Evolutionary conservation across 2,113 vertebrate species (phyloP).

Genomic region (Arvicanthis niloticus): DNA sequence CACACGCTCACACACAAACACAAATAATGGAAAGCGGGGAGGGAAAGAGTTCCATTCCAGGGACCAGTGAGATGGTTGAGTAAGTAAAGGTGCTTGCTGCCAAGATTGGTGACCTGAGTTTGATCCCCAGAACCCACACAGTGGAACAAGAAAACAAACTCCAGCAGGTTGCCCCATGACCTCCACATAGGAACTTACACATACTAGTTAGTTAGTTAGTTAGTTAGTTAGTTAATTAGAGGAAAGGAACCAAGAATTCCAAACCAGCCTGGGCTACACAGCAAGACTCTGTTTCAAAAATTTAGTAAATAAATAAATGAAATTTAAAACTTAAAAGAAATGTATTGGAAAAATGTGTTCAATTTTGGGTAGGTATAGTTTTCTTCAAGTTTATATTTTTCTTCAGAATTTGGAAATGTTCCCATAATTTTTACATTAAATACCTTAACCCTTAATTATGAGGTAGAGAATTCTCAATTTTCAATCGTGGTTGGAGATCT

Average conservation of each 20-base stretch:
- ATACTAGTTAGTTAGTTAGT: neutral
- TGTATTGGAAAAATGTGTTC: conserved; percentile 16
- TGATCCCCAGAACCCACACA: neutral
- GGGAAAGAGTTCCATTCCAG: neutral
- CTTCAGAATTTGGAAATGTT: conserved; percentile 32
- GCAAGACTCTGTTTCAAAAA: neutral
- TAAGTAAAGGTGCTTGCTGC: neutral
- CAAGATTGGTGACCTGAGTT: neutral
- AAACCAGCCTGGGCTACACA: neutral
- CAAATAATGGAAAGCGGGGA: neutral
- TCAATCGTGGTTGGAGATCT: neutral
- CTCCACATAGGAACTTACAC: neutral
- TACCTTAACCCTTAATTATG: neutral
- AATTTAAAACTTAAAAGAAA: neutral
- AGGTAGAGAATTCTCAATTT: conserved; percentile 9
- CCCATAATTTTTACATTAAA: conserved; percentile 34
- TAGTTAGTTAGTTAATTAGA: no score
- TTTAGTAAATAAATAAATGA: neutral
- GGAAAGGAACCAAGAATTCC: neutral
- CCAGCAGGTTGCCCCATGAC: neutral
- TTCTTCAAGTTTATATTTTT: conserved; percentile 27
- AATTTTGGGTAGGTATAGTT: neutral
- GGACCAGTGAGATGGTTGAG: neutral
- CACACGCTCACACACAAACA: neutral
- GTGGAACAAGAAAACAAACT: neutral